These are phyloP conservation scores for Haemorhous mexicanus DNA, from an alignment of 2,113 vertebrate genomes.

Conservation along the genomic window DNA sequence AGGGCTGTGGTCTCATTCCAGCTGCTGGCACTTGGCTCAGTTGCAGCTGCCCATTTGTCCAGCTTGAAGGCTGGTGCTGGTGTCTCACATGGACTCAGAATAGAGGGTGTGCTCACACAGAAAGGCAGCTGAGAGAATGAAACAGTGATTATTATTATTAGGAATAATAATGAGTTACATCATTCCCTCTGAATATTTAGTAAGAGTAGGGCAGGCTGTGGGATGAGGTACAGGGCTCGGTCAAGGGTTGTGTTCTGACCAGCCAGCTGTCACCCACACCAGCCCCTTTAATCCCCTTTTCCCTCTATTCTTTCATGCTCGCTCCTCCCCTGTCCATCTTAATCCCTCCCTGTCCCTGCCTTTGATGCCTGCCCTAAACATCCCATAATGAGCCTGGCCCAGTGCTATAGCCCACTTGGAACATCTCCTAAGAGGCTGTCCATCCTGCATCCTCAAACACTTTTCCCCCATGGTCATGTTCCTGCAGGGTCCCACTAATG, in stretches of 20 bases:
- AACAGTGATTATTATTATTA: background rate
- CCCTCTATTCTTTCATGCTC: background rate
- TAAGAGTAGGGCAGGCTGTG: background rate
- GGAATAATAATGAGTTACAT: background rate
- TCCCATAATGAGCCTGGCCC: background rate
- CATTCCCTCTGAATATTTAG: background rate
- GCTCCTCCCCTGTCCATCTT: background rate
- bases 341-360: background rate
- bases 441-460: accelerated
- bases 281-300: background rate
- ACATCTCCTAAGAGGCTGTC: background rate
- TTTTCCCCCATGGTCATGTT: accelerated
- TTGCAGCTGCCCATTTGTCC: background rate
- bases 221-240: accelerated
- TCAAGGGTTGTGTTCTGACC: accelerated
- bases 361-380: background rate
- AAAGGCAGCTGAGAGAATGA: background rate
- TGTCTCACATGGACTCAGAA: background rate
- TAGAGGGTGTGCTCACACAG: background rate
- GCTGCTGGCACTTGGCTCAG: accelerated
- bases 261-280: background rate
- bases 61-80: background rate
- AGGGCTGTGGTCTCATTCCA: accelerated
- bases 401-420: background rate
- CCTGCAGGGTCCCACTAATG: background rate